Conservation (phyloP, 2,888 invertebrate species). For the Limnephilus auricula region DNA sequence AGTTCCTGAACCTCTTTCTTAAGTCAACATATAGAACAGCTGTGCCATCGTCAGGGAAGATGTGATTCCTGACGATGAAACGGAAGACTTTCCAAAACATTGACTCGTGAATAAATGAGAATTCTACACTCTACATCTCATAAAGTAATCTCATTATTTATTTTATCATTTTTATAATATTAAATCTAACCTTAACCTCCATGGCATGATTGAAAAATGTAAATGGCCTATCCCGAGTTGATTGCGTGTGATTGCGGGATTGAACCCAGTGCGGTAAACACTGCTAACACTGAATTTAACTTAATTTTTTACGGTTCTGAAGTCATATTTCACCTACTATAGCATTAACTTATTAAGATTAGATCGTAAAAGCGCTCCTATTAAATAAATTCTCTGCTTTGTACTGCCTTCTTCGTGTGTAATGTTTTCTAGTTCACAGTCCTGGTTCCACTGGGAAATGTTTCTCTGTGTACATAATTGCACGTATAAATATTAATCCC, state of each 20-base stretch:
- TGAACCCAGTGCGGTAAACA: neutral
- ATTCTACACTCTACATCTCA: neutral
- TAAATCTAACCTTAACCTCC: neutral
- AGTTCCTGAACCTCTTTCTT: too few species aligned
- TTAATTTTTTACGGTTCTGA: neutral
- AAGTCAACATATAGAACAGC: neutral
- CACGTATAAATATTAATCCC: constrained; percentile 40
- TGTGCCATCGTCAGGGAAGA: neutral
- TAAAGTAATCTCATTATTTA: neutral
- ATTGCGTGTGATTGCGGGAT: neutral
- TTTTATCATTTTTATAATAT: neutral
- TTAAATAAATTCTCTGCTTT: neutral
- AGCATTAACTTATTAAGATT: constrained; percentile 2
- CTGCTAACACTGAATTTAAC: neutral
- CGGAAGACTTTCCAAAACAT: neutral
- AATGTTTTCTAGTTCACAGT: neutral
- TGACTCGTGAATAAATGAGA: neutral
- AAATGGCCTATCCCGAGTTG: neutral
- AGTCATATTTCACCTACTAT: neutral
- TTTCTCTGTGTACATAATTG: constrained; percentile 5
- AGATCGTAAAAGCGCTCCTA: neutral
- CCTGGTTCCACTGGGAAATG: neutral
- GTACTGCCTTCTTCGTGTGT: neutral
- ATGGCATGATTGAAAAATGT: too few species aligned
- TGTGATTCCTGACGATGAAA: neutral